Conservation (phyloP, 2,113 vertebrate genomes). For the Ptilonorhynchus violaceus region DNA sequence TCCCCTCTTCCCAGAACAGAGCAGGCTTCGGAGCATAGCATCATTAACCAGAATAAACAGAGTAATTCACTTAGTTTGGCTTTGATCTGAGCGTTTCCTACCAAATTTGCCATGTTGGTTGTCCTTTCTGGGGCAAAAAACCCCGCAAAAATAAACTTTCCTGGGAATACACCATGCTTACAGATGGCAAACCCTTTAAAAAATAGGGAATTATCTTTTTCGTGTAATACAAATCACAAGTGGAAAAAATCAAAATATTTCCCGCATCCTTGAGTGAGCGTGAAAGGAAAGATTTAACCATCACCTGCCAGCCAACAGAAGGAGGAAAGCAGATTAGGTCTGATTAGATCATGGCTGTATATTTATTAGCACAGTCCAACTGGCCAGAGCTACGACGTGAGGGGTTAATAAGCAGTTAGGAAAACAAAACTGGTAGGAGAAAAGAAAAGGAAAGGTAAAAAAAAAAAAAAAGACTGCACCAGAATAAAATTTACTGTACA, state of each 20-base stretch:
- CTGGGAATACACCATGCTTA: not conserved
- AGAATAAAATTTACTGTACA: not conserved
- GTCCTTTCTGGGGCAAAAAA: not conserved
- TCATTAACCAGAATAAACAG: not conserved
- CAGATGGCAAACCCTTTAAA: conserved; percentile 28
- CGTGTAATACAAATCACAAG: conserved; percentile 17
- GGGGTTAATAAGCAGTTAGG: not conserved
- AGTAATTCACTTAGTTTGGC: not conserved
- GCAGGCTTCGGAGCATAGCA: not conserved
- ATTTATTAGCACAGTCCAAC: not conserved
- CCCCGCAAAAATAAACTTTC: not conserved
- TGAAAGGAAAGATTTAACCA: not conserved
- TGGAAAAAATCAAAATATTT: not conserved
- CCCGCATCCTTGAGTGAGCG: not conserved
- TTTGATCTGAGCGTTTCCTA: not conserved
- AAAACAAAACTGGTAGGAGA: not conserved
- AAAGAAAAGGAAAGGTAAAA: not conserved
- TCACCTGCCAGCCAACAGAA: not conserved
- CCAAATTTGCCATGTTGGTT: not conserved
- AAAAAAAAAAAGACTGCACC: too few relatives aligned
- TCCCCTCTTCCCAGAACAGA: not conserved
- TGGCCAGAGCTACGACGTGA: not conserved
- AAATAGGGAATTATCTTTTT: conserved; percentile 27
- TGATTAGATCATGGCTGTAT: not conserved
- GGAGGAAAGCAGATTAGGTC: not conserved